Percentiles rank a stretch among this genome's conserved stretches.
These are phyloP conservation scores for Lycaon pictus DNA, from an alignment of 2,113 vertebrate genomes.

Conservation along the genomic window DNA sequence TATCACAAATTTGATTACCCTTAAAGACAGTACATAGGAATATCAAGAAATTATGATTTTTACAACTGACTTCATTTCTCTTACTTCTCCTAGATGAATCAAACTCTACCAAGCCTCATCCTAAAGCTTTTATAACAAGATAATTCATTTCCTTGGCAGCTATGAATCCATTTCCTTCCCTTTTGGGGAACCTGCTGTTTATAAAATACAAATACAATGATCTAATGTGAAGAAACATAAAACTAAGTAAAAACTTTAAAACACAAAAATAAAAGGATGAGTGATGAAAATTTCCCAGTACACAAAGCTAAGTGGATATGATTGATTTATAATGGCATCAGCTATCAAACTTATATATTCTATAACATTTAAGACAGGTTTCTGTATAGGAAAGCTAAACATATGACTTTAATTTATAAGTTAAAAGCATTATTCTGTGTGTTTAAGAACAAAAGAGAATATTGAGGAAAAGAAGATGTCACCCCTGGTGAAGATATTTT, in stretches of 20 bases:
- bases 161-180: slow-evolving; percentile 21
- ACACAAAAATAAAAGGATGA: slow-evolving; percentile 20
- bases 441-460: slow-evolving; percentile 3
- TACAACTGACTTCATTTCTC: not conserved
- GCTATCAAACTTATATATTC: not conserved
- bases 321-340: slow-evolving; percentile 7
- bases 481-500: not conserved
- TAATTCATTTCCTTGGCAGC: not conserved
- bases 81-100: not conserved
- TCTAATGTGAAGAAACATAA: not conserved
- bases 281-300: not conserved
- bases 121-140: not conserved
- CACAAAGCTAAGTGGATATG: not conserved
- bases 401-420: not conserved
- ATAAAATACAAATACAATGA: not conserved
- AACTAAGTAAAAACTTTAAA: slow-evolving; percentile 48
- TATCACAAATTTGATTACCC: slow-evolving; percentile 45
- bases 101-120: not conserved
- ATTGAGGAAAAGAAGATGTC: not conserved
- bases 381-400: slow-evolving; percentile 10
- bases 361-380: not conserved
- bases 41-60: slow-evolving; percentile 51
- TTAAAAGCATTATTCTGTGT: slow-evolving; percentile 14
- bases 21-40: slow-evolving; percentile 25
- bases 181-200: not conserved